These are phyloP conservation scores for Gari tellinella DNA, from an alignment of 2,888 invertebrate species.

Conservation along the genomic window DNA sequence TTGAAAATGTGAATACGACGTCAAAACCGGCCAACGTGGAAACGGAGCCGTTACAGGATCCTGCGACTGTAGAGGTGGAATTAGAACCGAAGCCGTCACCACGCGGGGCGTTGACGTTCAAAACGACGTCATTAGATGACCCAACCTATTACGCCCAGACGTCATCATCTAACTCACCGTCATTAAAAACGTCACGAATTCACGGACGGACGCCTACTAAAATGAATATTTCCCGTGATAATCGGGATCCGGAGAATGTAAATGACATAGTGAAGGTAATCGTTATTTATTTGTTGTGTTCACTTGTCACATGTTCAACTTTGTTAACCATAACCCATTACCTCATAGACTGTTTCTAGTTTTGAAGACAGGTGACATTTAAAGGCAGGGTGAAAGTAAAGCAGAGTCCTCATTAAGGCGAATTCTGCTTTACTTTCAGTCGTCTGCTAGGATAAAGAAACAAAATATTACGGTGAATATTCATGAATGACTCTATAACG, in stretches of 20 bases:
- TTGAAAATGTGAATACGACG: constrained; percentile 41
- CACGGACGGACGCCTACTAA: constrained; percentile 21
- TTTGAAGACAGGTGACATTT: too few species aligned
- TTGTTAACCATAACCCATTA: too few species aligned
- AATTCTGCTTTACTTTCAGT: too few species aligned
- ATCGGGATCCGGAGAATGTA: constrained; percentile 88
- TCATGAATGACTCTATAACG: too few species aligned
- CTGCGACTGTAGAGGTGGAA: constrained; percentile 11
- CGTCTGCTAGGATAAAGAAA: too few species aligned
- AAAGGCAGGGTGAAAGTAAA: too few species aligned
- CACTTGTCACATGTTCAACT: too few species aligned
- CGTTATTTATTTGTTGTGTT: not conserved
- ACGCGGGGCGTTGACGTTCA: constrained; percentile 30
- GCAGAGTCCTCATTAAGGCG: too few species aligned
- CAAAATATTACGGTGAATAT: too few species aligned
- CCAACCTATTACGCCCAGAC: constrained; percentile 35
- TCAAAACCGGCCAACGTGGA: not conserved
- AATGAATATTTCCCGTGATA: constrained; percentile 4
- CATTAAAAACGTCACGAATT: constrained; percentile 12
- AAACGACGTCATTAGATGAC: constrained; percentile 49
- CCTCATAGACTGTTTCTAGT: too few species aligned
- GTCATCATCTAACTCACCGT: constrained; percentile 15
- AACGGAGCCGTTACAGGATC: not conserved
- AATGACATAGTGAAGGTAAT: constrained; percentile 89
- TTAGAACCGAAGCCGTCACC: constrained; percentile 9